phyloP scores from a whole-genome alignment of 1,140 invertebrate species.

The Drosophila rufa region DNA sequence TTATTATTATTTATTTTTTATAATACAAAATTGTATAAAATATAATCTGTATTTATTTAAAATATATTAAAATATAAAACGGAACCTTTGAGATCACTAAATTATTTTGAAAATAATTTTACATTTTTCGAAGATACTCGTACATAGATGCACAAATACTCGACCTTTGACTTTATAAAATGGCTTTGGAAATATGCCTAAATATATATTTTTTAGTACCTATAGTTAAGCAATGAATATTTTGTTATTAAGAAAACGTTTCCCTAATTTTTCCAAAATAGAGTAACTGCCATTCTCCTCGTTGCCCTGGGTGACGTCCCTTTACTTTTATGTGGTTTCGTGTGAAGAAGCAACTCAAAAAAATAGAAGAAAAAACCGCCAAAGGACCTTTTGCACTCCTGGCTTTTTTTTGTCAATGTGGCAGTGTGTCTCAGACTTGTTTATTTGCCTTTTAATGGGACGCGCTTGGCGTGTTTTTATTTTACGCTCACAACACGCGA shows the following conservation, averaged over 20 bases:
- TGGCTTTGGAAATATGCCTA: neutral
- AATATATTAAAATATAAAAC: too few relatives aligned
- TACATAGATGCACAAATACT: neutral
- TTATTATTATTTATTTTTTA: too few relatives aligned
- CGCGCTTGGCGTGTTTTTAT: conserved; percentile 49
- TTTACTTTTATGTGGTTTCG: conserved; percentile 40
- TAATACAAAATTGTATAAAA: too few relatives aligned
- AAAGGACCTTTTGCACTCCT: conserved; percentile 19
- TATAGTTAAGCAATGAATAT: neutral
- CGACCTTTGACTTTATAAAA: too few relatives aligned
- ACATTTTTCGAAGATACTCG: too few relatives aligned
- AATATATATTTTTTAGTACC: too few relatives aligned
- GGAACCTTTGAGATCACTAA: too few relatives aligned
- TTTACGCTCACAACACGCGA: conserved; percentile 59
- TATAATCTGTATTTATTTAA: too few relatives aligned
- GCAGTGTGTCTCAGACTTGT: conserved; percentile 41
- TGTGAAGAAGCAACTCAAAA: conserved; percentile 21
- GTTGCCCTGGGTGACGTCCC: too few relatives aligned
- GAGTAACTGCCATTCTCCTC: neutral
- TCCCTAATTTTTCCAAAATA: neutral
- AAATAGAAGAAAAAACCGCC: neutral
- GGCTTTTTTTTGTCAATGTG: conserved; percentile 24
- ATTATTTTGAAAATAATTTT: too few relatives aligned
- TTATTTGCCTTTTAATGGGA: conserved; percentile 65
- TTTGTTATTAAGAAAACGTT: neutral